A percentile compares a stretch with the other conserved stretches of the same genome.
Evolutionary conservation across 2,888 invertebrate genomes (phyloP).

Genomic region (Bugulina stolonifera): DNA sequence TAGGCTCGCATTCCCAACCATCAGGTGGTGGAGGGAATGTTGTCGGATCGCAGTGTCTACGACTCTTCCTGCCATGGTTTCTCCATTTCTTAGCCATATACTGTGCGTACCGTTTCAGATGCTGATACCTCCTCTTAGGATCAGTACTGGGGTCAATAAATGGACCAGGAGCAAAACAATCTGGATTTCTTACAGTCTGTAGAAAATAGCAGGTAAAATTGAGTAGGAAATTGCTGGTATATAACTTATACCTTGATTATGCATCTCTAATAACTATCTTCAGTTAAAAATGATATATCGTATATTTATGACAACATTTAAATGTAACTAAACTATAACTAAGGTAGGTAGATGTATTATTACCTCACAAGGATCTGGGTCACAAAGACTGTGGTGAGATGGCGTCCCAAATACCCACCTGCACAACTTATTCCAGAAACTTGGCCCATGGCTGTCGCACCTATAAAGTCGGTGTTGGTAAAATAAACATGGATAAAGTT

Average conservation of each 20-base stretch:
- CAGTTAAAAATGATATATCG: too few species aligned
- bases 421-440: constrained; percentile 20
- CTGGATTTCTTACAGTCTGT: constrained; percentile 1
- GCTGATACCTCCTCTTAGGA: constrained; percentile 20
- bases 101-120: constrained; percentile 14
- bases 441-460: constrained; percentile 21
- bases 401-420: constrained; percentile 19
- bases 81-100: constrained; percentile 23
- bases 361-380: constrained; percentile 23
- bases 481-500: too few species aligned
- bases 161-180: constrained; percentile 20
- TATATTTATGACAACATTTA: too few species aligned
- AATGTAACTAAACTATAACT: too few species aligned
- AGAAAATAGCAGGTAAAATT: too few species aligned
- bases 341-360: too few species aligned
- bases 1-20: constrained; percentile 23
- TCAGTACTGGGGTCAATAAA: constrained; percentile 21
- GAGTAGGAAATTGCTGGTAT: too few species aligned
- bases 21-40: background rate
- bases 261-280: too few species aligned
- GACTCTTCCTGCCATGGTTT: background rate
- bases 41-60: constrained; percentile 8
- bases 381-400: constrained; percentile 24
- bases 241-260: too few species aligned
- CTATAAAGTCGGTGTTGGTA: too few species aligned